phyloP scores from a whole-genome alignment of 2,797 vertebrate genomes.

The Monodelphis domestica region DNA sequence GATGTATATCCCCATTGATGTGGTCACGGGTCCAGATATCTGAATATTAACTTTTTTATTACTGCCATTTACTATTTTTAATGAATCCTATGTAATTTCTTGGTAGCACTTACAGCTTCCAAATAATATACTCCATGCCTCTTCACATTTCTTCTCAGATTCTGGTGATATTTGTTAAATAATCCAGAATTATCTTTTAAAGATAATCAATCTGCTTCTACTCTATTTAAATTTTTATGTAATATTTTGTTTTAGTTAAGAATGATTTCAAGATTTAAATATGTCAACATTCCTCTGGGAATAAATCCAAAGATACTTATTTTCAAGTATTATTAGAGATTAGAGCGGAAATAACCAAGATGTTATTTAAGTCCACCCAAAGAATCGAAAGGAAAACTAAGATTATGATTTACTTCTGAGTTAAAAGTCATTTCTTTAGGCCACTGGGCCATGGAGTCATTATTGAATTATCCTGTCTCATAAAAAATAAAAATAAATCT shows the following conservation, averaged over 20 bases:
- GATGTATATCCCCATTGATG: not conserved
- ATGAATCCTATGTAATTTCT: not conserved
- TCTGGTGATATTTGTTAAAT: not conserved
- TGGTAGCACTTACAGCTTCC: not conserved
- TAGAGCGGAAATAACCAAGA: not conserved
- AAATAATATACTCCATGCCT: not conserved
- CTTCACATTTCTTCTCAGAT: not conserved
- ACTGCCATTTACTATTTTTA: not conserved
- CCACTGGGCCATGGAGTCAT: slow-evolving; percentile 50
- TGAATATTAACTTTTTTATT: not conserved
- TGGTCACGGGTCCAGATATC: not conserved
- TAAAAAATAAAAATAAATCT: slow-evolving; percentile 66
- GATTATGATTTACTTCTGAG: slow-evolving; percentile 17
- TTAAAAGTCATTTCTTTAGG: slow-evolving; percentile 57
- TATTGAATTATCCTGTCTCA: slow-evolving; percentile 56
- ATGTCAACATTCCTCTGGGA: not conserved
- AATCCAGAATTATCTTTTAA: not conserved
- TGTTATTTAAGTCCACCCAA: slow-evolving; percentile 11
- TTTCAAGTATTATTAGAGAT: not conserved
- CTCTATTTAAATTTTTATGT: not conserved
- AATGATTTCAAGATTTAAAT: not conserved
- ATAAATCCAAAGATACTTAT: not conserved
- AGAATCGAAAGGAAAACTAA: slow-evolving; percentile 18
- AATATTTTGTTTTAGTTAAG: not conserved
- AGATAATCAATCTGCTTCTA: not conserved